Conservation (phyloP, 1,140 invertebrate genomes). For the Cydia amplana region DNA sequence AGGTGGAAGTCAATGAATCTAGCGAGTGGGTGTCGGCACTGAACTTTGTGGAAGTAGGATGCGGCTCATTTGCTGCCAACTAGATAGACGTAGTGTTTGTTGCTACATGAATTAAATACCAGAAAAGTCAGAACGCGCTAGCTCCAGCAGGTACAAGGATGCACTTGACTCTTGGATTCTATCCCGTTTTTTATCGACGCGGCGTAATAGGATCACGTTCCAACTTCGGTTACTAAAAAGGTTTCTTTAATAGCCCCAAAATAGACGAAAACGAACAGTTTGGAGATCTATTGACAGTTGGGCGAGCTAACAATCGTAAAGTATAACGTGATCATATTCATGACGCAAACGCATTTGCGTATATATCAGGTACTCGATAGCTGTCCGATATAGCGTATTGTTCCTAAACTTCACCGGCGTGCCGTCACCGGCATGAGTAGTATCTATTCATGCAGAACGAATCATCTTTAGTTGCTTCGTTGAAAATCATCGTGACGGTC, state of each 20-base stretch:
- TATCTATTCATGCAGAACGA: conserved; percentile 53
- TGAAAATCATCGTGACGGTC: conserved; percentile 43
- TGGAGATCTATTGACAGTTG: conserved; percentile 13
- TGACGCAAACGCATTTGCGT: conserved; percentile 35
- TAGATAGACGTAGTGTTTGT: neutral
- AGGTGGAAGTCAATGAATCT: conserved; percentile 60
- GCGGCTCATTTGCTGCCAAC: conserved; percentile 64
- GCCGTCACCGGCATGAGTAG: conserved; percentile 35
- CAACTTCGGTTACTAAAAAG: neutral
- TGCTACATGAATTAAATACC: conserved; percentile 20
- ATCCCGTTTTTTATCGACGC: neutral
- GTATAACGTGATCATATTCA: conserved; percentile 8
- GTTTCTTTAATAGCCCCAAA: conserved; percentile 5
- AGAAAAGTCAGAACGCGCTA: neutral
- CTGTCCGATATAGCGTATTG: conserved; percentile 43
- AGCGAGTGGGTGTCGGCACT: conserved; percentile 63
- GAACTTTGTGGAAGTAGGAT: conserved; percentile 67
- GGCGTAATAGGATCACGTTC: neutral
- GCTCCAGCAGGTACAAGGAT: neutral
- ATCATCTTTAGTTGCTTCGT: conserved; percentile 49
- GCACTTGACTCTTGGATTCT: neutral
- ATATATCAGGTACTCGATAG: conserved; percentile 18
- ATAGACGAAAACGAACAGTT: neutral
- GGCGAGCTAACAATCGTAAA: neutral
- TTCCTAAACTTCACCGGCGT: conserved; percentile 40